Evolutionary conservation across 2,113 vertebrate genomes (phyloP).

Genomic region (Hemiscyllium ocellatum): DNA sequence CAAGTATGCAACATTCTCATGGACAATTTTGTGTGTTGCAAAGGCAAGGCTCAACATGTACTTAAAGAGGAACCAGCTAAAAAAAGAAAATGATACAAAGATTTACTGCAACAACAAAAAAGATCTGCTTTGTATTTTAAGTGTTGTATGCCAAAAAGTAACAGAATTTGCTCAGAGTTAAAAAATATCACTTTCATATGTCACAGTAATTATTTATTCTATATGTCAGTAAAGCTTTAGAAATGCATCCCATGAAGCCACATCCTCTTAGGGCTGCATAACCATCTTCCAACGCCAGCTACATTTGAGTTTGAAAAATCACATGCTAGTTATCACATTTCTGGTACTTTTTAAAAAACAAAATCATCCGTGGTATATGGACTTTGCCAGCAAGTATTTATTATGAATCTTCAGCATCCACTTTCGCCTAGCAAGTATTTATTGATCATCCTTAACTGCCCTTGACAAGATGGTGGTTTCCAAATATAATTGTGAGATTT

Average conservation of each 20-base stretch:
- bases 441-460: no score
- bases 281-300: neutral
- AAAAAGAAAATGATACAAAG: slow-evolving; percentile 21
- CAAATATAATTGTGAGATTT: neutral
- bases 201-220: neutral
- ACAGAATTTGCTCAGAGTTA: neutral
- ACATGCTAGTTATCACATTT: neutral
- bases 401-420: no score
- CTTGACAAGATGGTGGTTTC: neutral
- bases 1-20: slow-evolving; percentile 18
- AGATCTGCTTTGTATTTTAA: neutral
- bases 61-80: slow-evolving; percentile 15
- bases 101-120: neutral
- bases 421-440: no score
- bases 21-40: neutral
- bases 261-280: neutral
- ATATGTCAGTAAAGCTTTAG: neutral
- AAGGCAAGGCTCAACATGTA: slow-evolving; percentile 33
- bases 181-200: neutral
- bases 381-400: no score
- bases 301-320: neutral
- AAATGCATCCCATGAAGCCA: slow-evolving; percentile 21
- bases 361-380: no score
- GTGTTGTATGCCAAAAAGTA: neutral
- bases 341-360: no score